Percentiles rank a stretch among this genome's conserved stretches.
Conservation (phyloP, 53 echinoderm and acorn worm genomes). For the Holothuria scabra region DNA sequence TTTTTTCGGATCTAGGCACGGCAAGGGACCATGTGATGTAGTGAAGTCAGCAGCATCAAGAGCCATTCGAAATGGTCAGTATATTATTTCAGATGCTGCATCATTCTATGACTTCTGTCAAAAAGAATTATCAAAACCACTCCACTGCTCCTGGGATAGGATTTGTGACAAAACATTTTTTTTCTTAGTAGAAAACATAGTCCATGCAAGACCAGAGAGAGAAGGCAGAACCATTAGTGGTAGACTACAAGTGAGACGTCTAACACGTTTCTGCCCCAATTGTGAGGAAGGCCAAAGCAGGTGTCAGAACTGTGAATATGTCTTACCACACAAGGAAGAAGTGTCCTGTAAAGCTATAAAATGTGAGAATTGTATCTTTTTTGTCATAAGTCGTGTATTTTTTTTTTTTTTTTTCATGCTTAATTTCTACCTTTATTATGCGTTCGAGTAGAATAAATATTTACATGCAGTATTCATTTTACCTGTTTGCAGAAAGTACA, state of each 20-base stretch:
- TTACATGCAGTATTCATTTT: no score
- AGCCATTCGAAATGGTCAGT: background rate
- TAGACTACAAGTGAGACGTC: no score
- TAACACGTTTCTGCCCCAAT: no score
- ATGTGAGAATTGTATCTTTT: conserved; percentile 1
- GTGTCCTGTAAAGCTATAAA: conserved; percentile 11
- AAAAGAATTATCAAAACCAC: conserved; percentile 5
- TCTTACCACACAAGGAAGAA: background rate
- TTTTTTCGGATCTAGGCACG: conserved; percentile 68
- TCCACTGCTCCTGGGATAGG: conserved; percentile 15
- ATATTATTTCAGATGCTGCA: conserved; percentile 4
- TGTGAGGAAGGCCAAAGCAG: no score
- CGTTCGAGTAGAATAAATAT: no score
- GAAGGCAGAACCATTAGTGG: no score
- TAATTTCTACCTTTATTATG: background rate
- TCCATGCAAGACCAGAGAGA: no score
- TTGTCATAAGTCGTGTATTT: background rate
- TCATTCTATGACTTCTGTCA: conserved; percentile 16
- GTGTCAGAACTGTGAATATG: conserved; percentile 7
- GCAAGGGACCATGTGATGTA: conserved; percentile 67
- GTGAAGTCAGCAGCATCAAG: conserved; percentile 46
- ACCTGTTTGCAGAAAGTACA: background rate
- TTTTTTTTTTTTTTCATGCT: background rate
- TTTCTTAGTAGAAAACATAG: conserved; percentile 36
- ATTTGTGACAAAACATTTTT: conserved; percentile 21